These are phyloP conservation scores for Hypolimnas misippus DNA, from an alignment of 2,888 invertebrate species.

Conservation along the genomic window DNA sequence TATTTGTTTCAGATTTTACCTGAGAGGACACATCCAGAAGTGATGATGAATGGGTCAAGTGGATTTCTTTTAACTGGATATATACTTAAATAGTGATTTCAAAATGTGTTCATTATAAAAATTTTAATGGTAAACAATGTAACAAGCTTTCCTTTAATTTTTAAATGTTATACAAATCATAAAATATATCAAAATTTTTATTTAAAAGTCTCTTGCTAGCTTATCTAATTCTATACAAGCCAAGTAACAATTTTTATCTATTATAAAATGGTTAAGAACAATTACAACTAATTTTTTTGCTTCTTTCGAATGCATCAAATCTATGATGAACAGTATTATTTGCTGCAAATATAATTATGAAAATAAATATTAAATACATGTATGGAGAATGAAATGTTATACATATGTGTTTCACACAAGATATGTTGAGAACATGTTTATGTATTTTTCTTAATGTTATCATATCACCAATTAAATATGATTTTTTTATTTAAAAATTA, in stretches of 20 bases:
- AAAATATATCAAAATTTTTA: constrained; percentile 26
- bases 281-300: constrained; percentile 6
- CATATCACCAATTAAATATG: too few species aligned
- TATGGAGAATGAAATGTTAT: too few species aligned
- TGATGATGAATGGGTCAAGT: constrained; percentile 94
- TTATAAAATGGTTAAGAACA: neutral
- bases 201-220: constrained; percentile 28
- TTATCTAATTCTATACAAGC: constrained; percentile 15
- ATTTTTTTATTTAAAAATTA: neutral
- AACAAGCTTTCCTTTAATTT: constrained; percentile 36
- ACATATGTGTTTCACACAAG: too few species aligned
- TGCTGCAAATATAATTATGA: neutral
- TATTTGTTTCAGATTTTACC: constrained; percentile 83
- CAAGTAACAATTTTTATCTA: constrained; percentile 10
- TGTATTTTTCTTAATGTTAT: too few species aligned
- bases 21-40: constrained; percentile 97
- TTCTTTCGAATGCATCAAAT: neutral
- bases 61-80: constrained; percentile 94
- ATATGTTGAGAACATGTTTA: too few species aligned
- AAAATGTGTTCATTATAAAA: constrained; percentile 6
- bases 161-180: constrained; percentile 36
- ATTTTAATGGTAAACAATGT: constrained; percentile 27
- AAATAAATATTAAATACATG: neutral
- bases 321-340: constrained; percentile 1
- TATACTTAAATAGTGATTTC: constrained; percentile 65